Conservation (phyloP, 2,888 invertebrate genomes). For the Liposcelis brunnea region DNA sequence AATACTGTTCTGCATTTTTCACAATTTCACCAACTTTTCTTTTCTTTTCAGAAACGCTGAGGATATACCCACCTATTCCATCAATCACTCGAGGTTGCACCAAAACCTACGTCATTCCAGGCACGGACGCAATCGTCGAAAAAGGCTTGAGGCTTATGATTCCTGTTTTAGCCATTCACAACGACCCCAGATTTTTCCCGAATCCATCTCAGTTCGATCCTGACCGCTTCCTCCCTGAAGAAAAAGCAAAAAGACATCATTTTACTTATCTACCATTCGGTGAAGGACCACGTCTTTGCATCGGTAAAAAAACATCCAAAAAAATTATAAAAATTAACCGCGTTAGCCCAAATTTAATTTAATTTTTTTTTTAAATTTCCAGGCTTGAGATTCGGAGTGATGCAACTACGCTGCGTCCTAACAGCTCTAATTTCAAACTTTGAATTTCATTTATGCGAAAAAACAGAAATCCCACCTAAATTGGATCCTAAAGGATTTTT, state of each 20-base stretch:
- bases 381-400: constrained; percentile 13
- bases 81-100: constrained; percentile 10
- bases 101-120: constrained; percentile 16
- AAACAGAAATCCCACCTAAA: constrained; percentile 10
- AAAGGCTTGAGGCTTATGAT: constrained; percentile 18
- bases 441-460: constrained; percentile 12
- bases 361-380: neutral
- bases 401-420: constrained; percentile 13
- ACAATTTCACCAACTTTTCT: no score
- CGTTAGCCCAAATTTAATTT: no score
- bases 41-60: neutral
- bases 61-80: constrained; percentile 6
- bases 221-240: constrained; percentile 15
- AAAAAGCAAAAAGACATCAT: constrained; percentile 15
- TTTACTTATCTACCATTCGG: constrained; percentile 17
- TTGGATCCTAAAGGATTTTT: constrained; percentile 11
- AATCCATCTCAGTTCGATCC: constrained; percentile 22
- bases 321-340: no score
- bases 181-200: constrained; percentile 19
- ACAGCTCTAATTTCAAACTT: constrained; percentile 10
- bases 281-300: constrained; percentile 16
- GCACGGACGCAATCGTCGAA: constrained; percentile 16
- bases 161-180: constrained; percentile 18
- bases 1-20: no score
- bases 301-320: constrained; percentile 17